Evolutionary conservation across 2,797 vertebrate species (phyloP), one percentile per base, ranked within the genome.

Genomic region (Pangasius macronema): DNA sequence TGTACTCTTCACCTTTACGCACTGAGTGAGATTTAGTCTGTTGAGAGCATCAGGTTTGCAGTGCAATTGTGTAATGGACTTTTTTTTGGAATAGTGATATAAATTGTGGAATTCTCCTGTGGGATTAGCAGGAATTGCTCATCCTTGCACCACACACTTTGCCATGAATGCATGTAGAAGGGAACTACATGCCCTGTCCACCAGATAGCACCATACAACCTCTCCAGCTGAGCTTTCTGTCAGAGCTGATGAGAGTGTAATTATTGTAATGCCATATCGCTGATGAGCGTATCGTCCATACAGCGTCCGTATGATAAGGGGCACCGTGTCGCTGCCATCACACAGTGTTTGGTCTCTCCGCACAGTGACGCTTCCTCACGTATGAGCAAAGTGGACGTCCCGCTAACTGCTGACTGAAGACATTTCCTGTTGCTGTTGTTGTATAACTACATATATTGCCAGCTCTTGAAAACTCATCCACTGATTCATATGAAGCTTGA

Each of bases 401-500:
- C 11, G 36, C 30, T 20, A 22, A 33, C 9, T 80, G 53, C 53
- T 59, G 33, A 10, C 53, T 80, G 53, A 55, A 20, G 10, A 22
- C 51, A 24, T 20, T 80, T 59, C 77, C 77, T 76, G 46, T 76
- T 18, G 39, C 46, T 20, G 42, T 46, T 53, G 51, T 59, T 80
- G 3, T 36, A 59, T 80, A 80, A 36, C 20, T 0, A 24, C 10
- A 14, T 33, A 55, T 59, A 89, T 59, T 70, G 36, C 20, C 49
- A 14, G 49, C n/a, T 70, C 6, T 85, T 65, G n/a, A 72, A 24
- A 72, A 89, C 57, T 18, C 24, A 55, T 88, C 63, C 80, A 81
- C 61, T 88, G 87, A 88, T 90, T 90, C 82, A 90, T 83, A 46
- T 36, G 36, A 27, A 20, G 55, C 33, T 67, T 49, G 53, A 83